Percentiles rank a stretch among this genome's conserved stretches.
These are phyloP conservation scores for Tetranychus piercei DNA, from an alignment of 2,888 invertebrate genomes.

Conservation along the genomic window DNA sequence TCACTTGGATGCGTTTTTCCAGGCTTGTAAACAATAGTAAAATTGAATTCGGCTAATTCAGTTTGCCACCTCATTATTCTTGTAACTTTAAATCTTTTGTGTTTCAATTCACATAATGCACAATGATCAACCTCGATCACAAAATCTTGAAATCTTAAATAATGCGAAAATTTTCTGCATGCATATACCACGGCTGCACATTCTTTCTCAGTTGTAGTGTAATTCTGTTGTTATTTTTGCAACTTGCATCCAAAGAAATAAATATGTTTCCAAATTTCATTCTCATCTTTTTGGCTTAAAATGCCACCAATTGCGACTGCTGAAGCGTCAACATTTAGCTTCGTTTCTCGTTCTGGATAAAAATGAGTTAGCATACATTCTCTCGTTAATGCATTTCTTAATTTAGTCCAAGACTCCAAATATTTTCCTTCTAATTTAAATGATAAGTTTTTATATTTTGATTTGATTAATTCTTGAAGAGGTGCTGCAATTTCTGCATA, in stretches of 20 bases:
- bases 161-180: not conserved
- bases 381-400: not conserved
- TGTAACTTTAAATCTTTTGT: not conserved
- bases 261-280: not conserved
- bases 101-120: not conserved
- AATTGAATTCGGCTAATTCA: not conserved
- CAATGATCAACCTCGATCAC: not conserved
- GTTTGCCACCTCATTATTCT: not conserved
- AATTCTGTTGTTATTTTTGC: not conserved
- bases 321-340: not conserved
- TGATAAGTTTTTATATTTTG: not conserved
- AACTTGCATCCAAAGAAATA: not conserved
- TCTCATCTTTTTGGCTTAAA: not conserved
- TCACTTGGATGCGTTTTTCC: not conserved
- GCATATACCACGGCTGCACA: not conserved
- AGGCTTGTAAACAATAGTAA: not conserved
- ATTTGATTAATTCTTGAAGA: not conserved
- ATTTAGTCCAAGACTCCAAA: too few species aligned
- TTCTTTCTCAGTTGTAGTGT: not conserved
- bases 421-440: not conserved
- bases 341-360: not conserved
- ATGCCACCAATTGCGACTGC: not conserved
- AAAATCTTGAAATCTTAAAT: not conserved
- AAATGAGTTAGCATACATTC: not conserved
- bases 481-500: not conserved